Evolutionary conservation across 2,888 invertebrate species (phyloP).

Genomic region (Halictus ligatus): DNA sequence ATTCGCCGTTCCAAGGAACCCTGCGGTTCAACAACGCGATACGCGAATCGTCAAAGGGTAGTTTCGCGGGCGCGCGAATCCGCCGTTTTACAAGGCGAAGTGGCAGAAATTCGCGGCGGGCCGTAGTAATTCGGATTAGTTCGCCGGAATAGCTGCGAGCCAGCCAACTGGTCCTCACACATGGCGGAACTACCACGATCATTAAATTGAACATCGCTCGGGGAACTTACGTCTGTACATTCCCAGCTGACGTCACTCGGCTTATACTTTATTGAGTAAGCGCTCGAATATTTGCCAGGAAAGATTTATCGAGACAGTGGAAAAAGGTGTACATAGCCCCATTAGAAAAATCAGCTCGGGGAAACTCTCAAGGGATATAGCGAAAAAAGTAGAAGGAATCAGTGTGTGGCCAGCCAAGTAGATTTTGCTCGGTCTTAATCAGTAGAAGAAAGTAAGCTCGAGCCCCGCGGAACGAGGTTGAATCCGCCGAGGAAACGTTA

Average conservation of each 20-base stretch:
- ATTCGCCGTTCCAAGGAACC: constrained; percentile 17
- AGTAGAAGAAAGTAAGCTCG: not conserved
- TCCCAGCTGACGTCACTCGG: not conserved
- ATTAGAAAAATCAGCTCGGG: not conserved
- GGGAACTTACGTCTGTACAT: not conserved
- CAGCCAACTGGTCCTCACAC: not conserved
- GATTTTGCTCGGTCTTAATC: not conserved
- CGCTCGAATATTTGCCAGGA: not conserved
- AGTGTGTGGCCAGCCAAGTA: not conserved
- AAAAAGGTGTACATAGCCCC: not conserved
- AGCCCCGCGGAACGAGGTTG: not conserved
- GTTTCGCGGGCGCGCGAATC: constrained; percentile 3
- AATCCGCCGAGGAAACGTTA: not conserved
- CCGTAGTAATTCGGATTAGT: constrained; percentile 19
- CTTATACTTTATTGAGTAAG: not conserved
- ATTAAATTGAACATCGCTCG: not conserved
- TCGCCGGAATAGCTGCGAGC: not conserved
- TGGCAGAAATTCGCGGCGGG: not conserved
- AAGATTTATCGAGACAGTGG: not conserved
- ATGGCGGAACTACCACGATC: not conserved
- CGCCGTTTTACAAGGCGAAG: constrained; percentile 15
- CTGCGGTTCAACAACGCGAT: not conserved
- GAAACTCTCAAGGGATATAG: not conserved
- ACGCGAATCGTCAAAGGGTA: constrained; percentile 31
- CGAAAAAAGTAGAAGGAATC: not conserved